phyloP scores from a whole-genome alignment of 1,140 invertebrate species.

The Chironomus tepperi region DNA sequence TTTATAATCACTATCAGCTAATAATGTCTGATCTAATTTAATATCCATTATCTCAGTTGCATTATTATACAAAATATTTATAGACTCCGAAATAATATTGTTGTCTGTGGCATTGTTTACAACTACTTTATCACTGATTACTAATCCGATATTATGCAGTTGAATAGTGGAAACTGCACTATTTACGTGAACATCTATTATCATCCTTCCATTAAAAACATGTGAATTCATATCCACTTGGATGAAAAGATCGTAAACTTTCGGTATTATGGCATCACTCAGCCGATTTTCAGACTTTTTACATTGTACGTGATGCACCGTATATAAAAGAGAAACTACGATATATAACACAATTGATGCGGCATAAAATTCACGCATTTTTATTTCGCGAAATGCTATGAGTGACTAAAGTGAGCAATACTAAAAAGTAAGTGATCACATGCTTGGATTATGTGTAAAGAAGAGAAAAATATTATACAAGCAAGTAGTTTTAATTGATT shows the following conservation, averaged over 20 bases:
- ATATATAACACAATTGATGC: neutral
- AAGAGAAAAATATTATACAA: neutral
- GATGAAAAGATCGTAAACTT: neutral
- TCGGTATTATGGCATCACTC: neutral
- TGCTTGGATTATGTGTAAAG: neutral
- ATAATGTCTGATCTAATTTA: neutral
- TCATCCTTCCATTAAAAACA: neutral
- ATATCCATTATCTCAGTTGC: neutral
- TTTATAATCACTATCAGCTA: neutral
- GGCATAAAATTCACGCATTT: neutral
- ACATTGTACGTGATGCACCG: neutral
- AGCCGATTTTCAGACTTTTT: neutral
- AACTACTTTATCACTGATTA: neutral
- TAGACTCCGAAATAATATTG: neutral
- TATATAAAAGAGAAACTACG: neutral
- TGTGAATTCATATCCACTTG: neutral
- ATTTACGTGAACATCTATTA: neutral
- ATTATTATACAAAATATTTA: neutral
- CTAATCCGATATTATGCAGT: neutral
- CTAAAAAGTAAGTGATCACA: neutral
- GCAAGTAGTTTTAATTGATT: neutral
- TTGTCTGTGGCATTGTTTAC: neutral
- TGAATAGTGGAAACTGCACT: neutral
- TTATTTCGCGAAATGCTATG: neutral
- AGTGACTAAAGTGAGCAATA: conserved; percentile 4